Base-by-base conservation (phyloP, 2,113 vertebrate species). In the Myodes glareolus region DNA sequence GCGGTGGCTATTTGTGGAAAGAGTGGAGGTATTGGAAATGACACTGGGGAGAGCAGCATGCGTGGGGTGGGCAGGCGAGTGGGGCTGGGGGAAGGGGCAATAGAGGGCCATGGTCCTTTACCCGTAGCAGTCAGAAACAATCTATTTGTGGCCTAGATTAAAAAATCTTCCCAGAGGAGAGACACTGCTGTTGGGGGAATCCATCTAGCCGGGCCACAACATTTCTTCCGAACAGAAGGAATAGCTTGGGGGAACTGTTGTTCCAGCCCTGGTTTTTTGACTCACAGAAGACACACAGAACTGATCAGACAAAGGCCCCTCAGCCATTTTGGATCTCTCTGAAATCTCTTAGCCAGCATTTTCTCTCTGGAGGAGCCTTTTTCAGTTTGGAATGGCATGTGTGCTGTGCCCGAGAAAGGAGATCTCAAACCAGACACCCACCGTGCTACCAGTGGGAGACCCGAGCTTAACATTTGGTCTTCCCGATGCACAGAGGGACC, bases 1-100 rank as follows among this genome's bases (percentile, higher is more conserved):
- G 81, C 31, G 61, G 92, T 75, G 78, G 92, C 86, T 97, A 91
- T 97, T 96, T 97, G 91, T 96, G 91, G 96, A 78, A 80, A 89
- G 73, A 75, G 27, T 50, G 61, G 78, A 78, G 73, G 55, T 65
- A 45, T 39, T 67, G 58, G 95, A 94, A 97, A 97, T 91, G 42
- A 92, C 67, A 3, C 84, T 50, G 50, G 86, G 67, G 52, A 77
- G 1, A 13, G 25, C 12, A 42, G 82, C 58, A 19, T 70, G 75
- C 25, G 31, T 88, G 42, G 80, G 5, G 61, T n/a, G 52, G 19
- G 33, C 33, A 25, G 52, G 36, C 10, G 80, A 7, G 6, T 2
- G 2, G 42, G 42, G 39, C 27, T 21, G 39, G 42, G 61, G 39
- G 61, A 45, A 29, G n/a, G 27, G 58, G 39, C 39, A 12, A 31